Conservation (phyloP, 2,888 invertebrate genomes). For the Nemotelus pantherinus region DNA sequence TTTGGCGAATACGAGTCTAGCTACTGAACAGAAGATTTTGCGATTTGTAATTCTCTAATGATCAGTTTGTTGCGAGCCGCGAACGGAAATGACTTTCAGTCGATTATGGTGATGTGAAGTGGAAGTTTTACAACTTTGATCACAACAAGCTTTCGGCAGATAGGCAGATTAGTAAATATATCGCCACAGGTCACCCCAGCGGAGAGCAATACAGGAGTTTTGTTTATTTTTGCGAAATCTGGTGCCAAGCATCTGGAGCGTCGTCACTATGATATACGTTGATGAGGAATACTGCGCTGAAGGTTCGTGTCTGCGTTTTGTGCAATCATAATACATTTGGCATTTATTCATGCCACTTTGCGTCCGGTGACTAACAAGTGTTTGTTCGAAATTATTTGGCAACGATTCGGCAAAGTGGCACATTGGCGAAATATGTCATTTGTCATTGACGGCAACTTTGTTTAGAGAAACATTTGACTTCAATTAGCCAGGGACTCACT, state of each 20-base stretch:
- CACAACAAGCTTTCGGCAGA: background rate
- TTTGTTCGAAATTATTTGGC: slow-evolving; percentile 31
- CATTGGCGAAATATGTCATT: background rate
- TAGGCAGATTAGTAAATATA: background rate
- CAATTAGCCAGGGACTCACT: too few species aligned
- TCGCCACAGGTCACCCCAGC: background rate
- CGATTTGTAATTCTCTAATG: background rate
- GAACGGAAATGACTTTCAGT: background rate
- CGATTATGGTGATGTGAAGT: slow-evolving; percentile 6
- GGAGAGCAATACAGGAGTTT: background rate
- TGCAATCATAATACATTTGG: slow-evolving; percentile 21
- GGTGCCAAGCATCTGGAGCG: background rate
- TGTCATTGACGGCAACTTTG: background rate
- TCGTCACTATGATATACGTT: slow-evolving; percentile 34
- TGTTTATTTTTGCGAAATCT: slow-evolving; percentile 8
- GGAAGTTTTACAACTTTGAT: background rate
- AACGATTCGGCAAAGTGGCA: slow-evolving; percentile 8
- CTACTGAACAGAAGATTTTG: background rate
- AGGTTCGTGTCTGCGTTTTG: slow-evolving; percentile 37
- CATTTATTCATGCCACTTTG: slow-evolving; percentile 11
- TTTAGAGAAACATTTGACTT: background rate
- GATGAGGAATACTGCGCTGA: slow-evolving; percentile 40
- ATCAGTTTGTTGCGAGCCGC: slow-evolving; percentile 2
- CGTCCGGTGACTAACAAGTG: slow-evolving; percentile 36
- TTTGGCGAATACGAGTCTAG: background rate